These are phyloP conservation scores for Aplidium turbinatum DNA, from an alignment of 23 tunicate genomes.

Conservation along the genomic window DNA sequence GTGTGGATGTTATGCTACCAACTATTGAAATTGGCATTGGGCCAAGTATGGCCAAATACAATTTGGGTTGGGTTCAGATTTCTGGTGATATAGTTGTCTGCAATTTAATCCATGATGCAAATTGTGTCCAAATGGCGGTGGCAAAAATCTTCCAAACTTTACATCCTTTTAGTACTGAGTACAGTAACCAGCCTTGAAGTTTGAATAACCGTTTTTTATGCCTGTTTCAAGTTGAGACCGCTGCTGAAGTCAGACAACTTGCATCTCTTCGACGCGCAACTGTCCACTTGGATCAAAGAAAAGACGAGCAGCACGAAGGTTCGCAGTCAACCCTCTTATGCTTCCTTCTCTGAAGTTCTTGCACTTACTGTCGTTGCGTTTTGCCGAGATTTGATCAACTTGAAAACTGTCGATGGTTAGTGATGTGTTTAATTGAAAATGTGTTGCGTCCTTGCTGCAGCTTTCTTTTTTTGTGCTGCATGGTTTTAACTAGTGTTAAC, in stretches of 20 bases:
- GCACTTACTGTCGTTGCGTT: conserved; percentile 31
- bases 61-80: too few relatives aligned
- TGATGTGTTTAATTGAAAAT: neutral
- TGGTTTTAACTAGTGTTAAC: too few relatives aligned
- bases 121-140: too few relatives aligned
- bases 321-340: neutral
- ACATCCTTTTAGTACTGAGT: neutral
- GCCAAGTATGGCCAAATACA: too few relatives aligned
- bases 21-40: too few relatives aligned
- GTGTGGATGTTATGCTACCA: too few relatives aligned
- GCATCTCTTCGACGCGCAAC: neutral
- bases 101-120: too few relatives aligned
- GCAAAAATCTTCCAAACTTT: too few relatives aligned
- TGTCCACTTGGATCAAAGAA: conserved; percentile 7
- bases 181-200: neutral
- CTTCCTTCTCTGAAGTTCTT: conserved; percentile 61
- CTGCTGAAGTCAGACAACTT: conserved; percentile 11
- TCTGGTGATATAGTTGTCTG: too few relatives aligned
- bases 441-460: too few relatives aligned
- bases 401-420: conserved; percentile 27
- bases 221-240: conserved; percentile 20
- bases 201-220: neutral
- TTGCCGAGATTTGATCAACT: conserved; percentile 33
- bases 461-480: too few relatives aligned
- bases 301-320: neutral